phyloP scores from a whole-genome alignment of 2,888 invertebrate species.

The Artemia sinica region DNA sequence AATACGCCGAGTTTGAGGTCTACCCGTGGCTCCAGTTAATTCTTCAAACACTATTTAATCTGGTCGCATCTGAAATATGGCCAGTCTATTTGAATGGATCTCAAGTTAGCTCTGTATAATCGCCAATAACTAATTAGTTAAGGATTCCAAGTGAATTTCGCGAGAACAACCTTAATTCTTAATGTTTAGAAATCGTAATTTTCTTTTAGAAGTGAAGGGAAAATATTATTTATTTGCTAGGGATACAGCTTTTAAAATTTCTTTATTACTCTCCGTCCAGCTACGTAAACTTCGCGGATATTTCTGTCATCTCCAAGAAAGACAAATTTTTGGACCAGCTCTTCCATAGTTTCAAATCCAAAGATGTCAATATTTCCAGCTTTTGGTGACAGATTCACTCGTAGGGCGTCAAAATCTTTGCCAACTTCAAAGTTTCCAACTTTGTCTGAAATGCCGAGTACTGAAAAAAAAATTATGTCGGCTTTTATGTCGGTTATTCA shows the following conservation, averaged over 20 bases:
- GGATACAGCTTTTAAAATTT: not conserved
- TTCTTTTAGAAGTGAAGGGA: too few species aligned
- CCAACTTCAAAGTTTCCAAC: slow-evolving; percentile 62
- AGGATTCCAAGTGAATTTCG: too few species aligned
- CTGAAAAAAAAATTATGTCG: slow-evolving; percentile 36
- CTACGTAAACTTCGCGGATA: slow-evolving; percentile 53
- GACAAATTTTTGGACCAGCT: slow-evolving; percentile 54
- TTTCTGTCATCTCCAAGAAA: slow-evolving; percentile 68
- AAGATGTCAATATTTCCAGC: slow-evolving; percentile 29
- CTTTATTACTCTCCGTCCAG: slow-evolving; percentile 41
- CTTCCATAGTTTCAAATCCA: slow-evolving; percentile 35
- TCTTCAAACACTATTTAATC: too few species aligned
- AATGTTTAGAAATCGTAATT: too few species aligned
- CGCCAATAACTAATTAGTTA: too few species aligned
- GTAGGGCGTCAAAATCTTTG: slow-evolving; percentile 70
- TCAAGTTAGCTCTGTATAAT: too few species aligned
- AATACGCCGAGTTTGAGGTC: too few species aligned
- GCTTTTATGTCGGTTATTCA: not conserved
- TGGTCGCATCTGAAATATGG: too few species aligned
- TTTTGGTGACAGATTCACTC: slow-evolving; percentile 46
- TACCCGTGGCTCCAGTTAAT: too few species aligned
- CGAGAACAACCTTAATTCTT: too few species aligned
- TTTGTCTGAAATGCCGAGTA: slow-evolving; percentile 49
- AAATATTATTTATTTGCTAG: too few species aligned
- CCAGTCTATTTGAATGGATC: too few species aligned